phyloP scores from a whole-genome alignment of 2,797 vertebrate genomes.

The Channallabes apus region DNA sequence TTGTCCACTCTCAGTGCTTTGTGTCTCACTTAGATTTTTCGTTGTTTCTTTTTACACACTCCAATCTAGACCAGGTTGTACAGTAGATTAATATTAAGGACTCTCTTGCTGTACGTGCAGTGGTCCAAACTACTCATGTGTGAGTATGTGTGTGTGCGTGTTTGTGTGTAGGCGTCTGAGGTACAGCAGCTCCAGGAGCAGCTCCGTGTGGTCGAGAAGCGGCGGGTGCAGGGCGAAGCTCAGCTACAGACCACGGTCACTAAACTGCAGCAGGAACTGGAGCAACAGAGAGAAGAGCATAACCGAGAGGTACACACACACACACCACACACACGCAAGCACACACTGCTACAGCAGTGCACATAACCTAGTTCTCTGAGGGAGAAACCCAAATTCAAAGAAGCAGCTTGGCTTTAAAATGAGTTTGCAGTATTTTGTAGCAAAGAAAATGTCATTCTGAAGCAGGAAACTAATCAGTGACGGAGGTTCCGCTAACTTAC shows the following conservation, averaged over 20 bases:
- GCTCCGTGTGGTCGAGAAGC: constrained; percentile 64
- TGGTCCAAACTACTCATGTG: neutral
- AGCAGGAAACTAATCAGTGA: no score
- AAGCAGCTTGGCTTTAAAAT: neutral
- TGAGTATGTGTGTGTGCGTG: neutral
- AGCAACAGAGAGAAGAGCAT: constrained; percentile 64
- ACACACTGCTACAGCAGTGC: neutral
- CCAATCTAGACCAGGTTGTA: neutral
- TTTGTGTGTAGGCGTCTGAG: constrained; percentile 66
- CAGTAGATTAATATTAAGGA: neutral
- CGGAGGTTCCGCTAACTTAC: neutral
- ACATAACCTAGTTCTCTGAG: neutral
- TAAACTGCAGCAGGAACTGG: constrained; percentile 66
- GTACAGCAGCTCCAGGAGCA: constrained; percentile 70
- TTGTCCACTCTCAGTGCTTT: neutral
- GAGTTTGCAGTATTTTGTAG: neutral
- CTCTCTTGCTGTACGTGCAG: neutral
- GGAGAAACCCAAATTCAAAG: neutral
- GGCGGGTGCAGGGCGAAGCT: constrained; percentile 63
- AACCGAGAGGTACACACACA: constrained; percentile 60
- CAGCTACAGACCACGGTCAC: constrained; percentile 64
- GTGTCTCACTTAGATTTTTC: neutral
- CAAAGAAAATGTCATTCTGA: neutral
- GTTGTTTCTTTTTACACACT: neutral
- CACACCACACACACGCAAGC: neutral